Evolutionary conservation across 2,797 vertebrate genomes (phyloP), one percentile per base, ranked within the genome.

Genomic region (Hippoglossus hippoglossus): DNA sequence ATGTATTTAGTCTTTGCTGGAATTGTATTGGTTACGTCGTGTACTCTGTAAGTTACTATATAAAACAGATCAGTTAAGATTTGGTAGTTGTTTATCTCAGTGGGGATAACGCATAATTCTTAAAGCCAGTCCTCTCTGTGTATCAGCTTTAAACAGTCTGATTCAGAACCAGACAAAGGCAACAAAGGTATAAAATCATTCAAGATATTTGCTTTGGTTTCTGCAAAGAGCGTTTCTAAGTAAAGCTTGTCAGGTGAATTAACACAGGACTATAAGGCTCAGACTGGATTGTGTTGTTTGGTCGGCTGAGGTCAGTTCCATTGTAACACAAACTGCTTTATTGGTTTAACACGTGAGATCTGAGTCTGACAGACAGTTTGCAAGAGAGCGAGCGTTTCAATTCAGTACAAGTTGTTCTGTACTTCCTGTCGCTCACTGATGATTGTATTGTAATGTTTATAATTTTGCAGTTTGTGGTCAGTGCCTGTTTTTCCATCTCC

Each of bases 281-380:
- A 83, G 63, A 47, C 56, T 74, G 67, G 71, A 77, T 83, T 83
- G 66, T 79, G 61, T 77, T 70, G 84, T 63, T 83, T 63, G 79
- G 77, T 61, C 73, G 67, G 70, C 67, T 56, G 39, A 59, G 77
- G 79, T 86, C 72, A 79, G 34, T 63, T 78, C 10, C 19, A 84
- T 71, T 76, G 79, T 76, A 70, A 81, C 71, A 54, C 66, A 75
- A 64, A 78, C 53, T 67, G 66, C 54, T 16, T 16, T 52, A 72
- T 80, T 63, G 79, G 57, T 83, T 71, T 59, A 82, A 75, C 75
- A 58, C 75, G 75, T 75, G 4, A 46, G 50, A 67, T 84, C 64
- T 69, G 39, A 46, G 61, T 68, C 63, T 68, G 62, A 73, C 58
- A 59, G 59, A 46, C 68, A 55, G 72, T 71, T 75, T 22, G 24